phyloP scores from a whole-genome alignment of 2,888 invertebrate species.

The Argyresthia albistria region DNA sequence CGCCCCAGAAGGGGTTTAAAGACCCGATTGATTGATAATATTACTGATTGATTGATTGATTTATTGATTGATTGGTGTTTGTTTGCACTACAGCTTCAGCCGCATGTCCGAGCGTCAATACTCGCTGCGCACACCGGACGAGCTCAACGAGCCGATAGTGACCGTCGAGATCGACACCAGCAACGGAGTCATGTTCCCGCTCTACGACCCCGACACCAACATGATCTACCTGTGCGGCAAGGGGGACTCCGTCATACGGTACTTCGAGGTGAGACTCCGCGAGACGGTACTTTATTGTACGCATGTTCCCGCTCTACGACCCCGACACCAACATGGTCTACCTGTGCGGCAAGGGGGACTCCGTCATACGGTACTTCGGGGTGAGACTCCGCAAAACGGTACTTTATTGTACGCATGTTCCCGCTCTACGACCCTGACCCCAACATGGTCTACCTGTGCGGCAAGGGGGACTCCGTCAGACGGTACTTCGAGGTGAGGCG shows the following conservation, averaged over 20 bases:
- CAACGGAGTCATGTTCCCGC: slow-evolving; percentile 97
- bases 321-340: slow-evolving; percentile 95
- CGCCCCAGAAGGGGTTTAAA: too few species aligned
- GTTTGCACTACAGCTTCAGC: slow-evolving; percentile 85
- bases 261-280: slow-evolving; percentile 76
- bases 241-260: slow-evolving; percentile 97
- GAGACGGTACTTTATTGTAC: too few species aligned
- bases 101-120: slow-evolving; percentile 98
- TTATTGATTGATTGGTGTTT: too few species aligned
- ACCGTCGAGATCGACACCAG: slow-evolving; percentile 95
- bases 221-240: slow-evolving; percentile 96
- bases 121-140: slow-evolving; percentile 92
- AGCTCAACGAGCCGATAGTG: slow-evolving; percentile 88
- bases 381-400: slow-evolving; percentile 23
- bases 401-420: too few species aligned
- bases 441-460: slow-evolving; percentile 94
- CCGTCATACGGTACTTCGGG: slow-evolving; percentile 95
- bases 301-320: slow-evolving; percentile 97
- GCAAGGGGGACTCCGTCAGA: slow-evolving; percentile 98
- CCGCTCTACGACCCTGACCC: slow-evolving; percentile 97
- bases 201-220: slow-evolving; percentile 97
- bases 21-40: too few species aligned
- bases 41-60: too few species aligned
- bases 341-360: slow-evolving; percentile 98
- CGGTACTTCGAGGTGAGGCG: slow-evolving; percentile 85